Evolutionary conservation across 2,797 vertebrate species (phyloP).

Genomic region (Rousettus madagascariensis): DNA sequence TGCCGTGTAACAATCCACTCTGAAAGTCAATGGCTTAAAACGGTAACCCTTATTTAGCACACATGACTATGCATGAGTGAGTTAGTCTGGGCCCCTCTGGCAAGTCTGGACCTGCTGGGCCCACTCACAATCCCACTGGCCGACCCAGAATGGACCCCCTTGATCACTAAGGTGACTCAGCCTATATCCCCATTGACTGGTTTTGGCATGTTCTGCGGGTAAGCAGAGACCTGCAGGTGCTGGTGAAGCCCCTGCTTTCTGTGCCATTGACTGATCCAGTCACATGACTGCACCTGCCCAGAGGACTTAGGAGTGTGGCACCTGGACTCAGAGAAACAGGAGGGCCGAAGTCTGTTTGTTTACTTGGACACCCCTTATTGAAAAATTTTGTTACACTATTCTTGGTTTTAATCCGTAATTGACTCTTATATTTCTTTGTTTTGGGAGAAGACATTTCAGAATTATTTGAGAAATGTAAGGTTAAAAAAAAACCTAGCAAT

Average conservation of each 20-base stretch:
- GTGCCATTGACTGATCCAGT: background rate
- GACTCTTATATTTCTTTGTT: background rate
- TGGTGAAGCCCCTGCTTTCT: background rate
- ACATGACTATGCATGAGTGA: background rate
- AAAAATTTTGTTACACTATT: background rate
- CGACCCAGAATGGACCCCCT: too few species aligned
- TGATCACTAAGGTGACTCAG: too few species aligned
- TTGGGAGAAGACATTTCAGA: background rate
- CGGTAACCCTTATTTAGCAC: background rate
- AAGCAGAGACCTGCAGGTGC: background rate
- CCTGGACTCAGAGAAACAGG: too few species aligned
- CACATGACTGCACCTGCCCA: background rate
- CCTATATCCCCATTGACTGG: background rate
- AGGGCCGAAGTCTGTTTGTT: background rate
- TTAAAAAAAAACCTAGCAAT: background rate
- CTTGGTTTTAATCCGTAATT: background rate
- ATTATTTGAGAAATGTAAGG: background rate
- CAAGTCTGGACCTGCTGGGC: background rate
- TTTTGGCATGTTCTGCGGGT: background rate
- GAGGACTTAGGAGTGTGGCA: fast-evolving
- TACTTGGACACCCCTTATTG: too few species aligned
- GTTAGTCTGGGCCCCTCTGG: background rate
- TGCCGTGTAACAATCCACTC: background rate
- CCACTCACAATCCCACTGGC: background rate
- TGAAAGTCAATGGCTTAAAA: background rate